A percentile compares a stretch with the other conserved stretches of the same genome.
These are phyloP conservation scores for Leucophenga maculata DNA, from an alignment of 2,888 invertebrate species.

Conservation along the genomic window DNA sequence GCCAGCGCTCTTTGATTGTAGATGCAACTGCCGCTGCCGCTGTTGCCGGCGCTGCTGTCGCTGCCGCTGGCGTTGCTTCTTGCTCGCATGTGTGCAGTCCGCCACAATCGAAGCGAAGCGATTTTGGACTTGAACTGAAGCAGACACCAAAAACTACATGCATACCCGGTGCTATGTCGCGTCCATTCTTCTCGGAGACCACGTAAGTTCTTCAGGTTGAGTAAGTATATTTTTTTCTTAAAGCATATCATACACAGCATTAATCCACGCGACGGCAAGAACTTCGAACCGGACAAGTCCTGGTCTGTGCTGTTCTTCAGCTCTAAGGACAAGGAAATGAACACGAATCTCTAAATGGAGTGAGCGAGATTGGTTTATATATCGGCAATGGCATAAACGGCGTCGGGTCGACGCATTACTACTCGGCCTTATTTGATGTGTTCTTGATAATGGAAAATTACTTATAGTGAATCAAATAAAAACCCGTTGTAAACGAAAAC, in stretches of 20 bases:
- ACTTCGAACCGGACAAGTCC: slow-evolving; percentile 55
- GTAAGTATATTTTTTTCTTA: neutral
- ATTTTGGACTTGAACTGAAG: slow-evolving; percentile 48
- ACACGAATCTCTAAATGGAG: slow-evolving; percentile 29
- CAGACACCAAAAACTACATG: slow-evolving; percentile 50
- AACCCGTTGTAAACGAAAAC: too few relatives aligned
- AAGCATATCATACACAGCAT: slow-evolving; percentile 19
- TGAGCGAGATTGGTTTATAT: too few relatives aligned
- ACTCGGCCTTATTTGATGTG: slow-evolving; percentile 14
- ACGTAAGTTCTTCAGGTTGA: slow-evolving; percentile 34
- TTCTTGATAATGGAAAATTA: too few relatives aligned
- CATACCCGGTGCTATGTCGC: slow-evolving; percentile 46
- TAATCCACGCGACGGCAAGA: neutral
- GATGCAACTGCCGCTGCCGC: too few relatives aligned
- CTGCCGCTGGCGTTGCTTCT: too few relatives aligned
- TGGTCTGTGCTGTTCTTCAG: slow-evolving; percentile 56
- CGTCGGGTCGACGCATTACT: slow-evolving; percentile 24
- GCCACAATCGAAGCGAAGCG: slow-evolving; percentile 24
- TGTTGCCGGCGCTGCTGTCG: too few relatives aligned
- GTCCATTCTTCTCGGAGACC: slow-evolving; percentile 42
- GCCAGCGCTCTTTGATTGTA: too few relatives aligned
- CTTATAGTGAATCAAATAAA: too few relatives aligned
- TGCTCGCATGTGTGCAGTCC: too few relatives aligned
- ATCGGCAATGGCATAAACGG: neutral
- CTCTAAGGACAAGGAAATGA: slow-evolving; percentile 34